Base-by-base conservation (phyloP, 2,113 vertebrate species). In the Oncorhynchus masou region DNA sequence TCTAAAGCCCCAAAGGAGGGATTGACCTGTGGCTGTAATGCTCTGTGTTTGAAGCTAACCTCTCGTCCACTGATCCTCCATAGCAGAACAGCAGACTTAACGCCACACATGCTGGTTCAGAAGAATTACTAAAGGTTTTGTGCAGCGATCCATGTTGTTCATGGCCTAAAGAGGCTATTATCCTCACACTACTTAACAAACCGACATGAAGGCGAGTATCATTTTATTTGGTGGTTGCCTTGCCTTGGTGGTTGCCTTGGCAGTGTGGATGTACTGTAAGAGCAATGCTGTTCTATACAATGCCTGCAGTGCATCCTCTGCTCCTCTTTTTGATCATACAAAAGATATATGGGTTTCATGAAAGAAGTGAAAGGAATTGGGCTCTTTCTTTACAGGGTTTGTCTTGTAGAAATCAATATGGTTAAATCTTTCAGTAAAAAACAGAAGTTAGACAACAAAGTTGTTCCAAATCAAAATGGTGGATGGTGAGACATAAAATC, bases 141-240 rank as follows among this genome's bases (percentile, higher is more conserved):
- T 85, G 84, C 88, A 88, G 65, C 7, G 3, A 76, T 24, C 86
- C 85, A 59, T 86, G 81, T 51, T 85, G 79, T 88, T 77, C 82
- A 78, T 83, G 73, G 80, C 88, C 85, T 82, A 79, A 88, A 89
- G 88, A 87, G 69, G 71, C 71, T 79, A 87, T 89, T 89, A 87
- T 86, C 78, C 64, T 82, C 74, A 73, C 76, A 85, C 81, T 76
- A 73, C 84, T 86, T 76, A 66, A 75, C 57, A 69, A 84, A 84
- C 73, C 48, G 70, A 71, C 59, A 85, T 7, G 6, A 67, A 68
- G 65, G 70, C 31, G 15, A 64, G 76, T 74, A 71, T 62, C 11
- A 22, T 49, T 13, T 3, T 34, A 16, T 68, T 34, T 68, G 12
- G 3, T 68, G 29, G 15, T 34, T 68, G 16, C 15, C 19, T 24